Evolutionary conservation across 2,113 vertebrate genomes (phyloP), one percentile per base, ranked within the genome.

Genomic region (Cynoglossus semilaevis): DNA sequence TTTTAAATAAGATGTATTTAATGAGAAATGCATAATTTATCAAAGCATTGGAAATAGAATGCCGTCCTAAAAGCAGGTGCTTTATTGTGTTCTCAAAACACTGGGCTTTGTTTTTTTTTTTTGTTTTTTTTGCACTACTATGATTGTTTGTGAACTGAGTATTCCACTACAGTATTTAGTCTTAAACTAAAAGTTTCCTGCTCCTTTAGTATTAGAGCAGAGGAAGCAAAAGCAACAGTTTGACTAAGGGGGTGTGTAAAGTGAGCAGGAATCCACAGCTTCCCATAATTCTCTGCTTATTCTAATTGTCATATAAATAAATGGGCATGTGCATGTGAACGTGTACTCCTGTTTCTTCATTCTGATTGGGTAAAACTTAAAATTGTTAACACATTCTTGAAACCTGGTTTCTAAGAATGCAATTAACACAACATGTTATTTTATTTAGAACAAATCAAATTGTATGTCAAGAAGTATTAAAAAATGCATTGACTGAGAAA

Each of bases 281-380:
- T 56, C 8, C 51, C 82, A 79, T 80, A 67, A 72, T 56, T 74
- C 44, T 48, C 58, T 13, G 48, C 72, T 62, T 57, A 53, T 60
- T 22, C 64, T 62, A 59, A 65, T 54, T 76, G 71, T 84, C 44
- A 71, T 64, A 82, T 60, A 40, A 90, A 89, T 90, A 90, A 90
- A 90, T 75, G 74, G 72, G 87, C 87, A 90, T 89, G 88, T 87
- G 87, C 89, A 90, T 87, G 88, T 74, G 74, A 55, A 9, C 0
- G 37, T 66, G 57, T 64, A 2, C 35, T 65, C 29, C 49, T 34
- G 12, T 43, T 55, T 42, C 29, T 17, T 54, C 7, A 37, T 53
- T 11, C 22, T 6, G 6, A 29, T 29, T 29, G 6, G 22, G 12
- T 5, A 38, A 38, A 1, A 38, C 36, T 36, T 36, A 37, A 8